Evolutionary conservation across 1,140 invertebrate genomes (phyloP), one percentile per base, ranked within the genome.

Genomic region (Drosophila orena): DNA sequence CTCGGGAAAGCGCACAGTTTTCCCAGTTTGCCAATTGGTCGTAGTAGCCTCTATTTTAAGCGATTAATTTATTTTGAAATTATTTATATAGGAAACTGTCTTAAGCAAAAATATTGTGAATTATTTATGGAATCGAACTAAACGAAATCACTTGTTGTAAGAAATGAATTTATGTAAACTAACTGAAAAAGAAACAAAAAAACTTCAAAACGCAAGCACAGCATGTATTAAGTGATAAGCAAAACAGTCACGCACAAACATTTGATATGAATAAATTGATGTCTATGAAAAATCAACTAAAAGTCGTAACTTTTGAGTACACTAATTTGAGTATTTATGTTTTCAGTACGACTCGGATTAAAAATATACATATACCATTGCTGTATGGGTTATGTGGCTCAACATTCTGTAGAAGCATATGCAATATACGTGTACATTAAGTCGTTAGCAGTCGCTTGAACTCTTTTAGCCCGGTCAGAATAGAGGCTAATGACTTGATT

Each of bases 91-190:
- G 47, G 11, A 17, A 50, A 17, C 30, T 20, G 30, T 68, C 59
- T 49, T 6, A 27, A 54, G 17, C 72, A 54, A 76, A 76, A 38
- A 58, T 55, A 75, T 77, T 77, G 56, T 77, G 74, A 77, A 77
- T 77, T 77, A 77, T 77, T 77, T 77, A 77, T 77, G 74, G 69
- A 77, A 77, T 77, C 65, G 49, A 77, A 77, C 74, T 47, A 56
- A 68, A 68, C 55, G 52, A 62, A 74, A 65, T 14, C 38, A 46
- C 27, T 24, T 56, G 75, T 75, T 75, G 71, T 75, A 75, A 75
- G 71, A 57, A 75, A 75, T 75, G 72, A 75, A 75, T 75, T 75
- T 75, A 50, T 75, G 72, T 75, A 58, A 75, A 75, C 40, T 57
- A 66, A 65, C 15, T 75, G 72, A 66, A 75, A 75, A 64, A n/a